These are phyloP conservation scores for Cryptomyrus ogoouensis DNA, from an alignment of 2,113 vertebrate species.

Conservation along the genomic window DNA sequence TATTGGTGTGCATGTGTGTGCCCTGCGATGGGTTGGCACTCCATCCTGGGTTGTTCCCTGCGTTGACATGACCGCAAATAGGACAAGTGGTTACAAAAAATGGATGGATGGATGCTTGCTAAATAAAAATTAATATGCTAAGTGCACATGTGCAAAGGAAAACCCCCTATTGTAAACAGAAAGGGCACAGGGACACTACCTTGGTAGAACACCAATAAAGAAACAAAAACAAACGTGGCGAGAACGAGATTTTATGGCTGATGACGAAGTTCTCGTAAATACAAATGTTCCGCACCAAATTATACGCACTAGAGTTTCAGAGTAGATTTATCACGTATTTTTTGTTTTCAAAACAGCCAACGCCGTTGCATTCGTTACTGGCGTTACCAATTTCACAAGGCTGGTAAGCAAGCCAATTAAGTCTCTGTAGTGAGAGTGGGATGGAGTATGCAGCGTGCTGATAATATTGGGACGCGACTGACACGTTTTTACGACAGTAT, in stretches of 20 bases:
- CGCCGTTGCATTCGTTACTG: not conserved
- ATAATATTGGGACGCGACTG: not conserved
- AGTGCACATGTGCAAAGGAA: not conserved
- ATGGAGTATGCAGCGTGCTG: not conserved
- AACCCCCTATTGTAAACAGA: not conserved
- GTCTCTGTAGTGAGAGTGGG: not conserved
- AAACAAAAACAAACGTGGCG: not conserved
- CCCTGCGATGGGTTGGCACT: not conserved
- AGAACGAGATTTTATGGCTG: not conserved
- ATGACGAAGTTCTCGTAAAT: not conserved
- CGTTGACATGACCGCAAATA: too few relatives aligned
- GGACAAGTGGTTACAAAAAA: too few relatives aligned
- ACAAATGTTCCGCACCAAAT: not conserved
- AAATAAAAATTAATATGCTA: not conserved
- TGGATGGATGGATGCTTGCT: not conserved
- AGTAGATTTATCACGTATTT: not conserved
- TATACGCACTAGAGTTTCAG: not conserved
- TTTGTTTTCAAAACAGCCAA: not conserved
- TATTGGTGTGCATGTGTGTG: not conserved
- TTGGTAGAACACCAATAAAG: not conserved
- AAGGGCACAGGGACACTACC: not conserved
- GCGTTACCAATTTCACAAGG: not conserved
- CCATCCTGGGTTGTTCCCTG: not conserved
- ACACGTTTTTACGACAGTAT: slow-evolving; percentile 10
- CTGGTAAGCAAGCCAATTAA: not conserved